Conservation (phyloP, 2,113 vertebrate species). For the Tenebrosternarchus preto region DNA sequence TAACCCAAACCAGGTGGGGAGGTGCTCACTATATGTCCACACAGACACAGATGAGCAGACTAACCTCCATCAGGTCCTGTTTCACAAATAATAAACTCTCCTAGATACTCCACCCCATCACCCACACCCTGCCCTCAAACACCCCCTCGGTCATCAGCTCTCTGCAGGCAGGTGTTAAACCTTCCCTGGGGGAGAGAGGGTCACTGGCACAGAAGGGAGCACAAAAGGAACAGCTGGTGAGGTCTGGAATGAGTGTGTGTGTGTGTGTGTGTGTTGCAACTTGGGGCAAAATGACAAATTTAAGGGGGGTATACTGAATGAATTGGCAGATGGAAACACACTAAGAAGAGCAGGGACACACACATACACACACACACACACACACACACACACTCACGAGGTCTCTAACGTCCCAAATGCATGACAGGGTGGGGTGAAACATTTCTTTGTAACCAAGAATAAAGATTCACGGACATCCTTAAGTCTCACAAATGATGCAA, state of each 20-base stretch:
- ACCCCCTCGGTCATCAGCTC: slow-evolving; percentile 58
- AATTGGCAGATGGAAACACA: slow-evolving; percentile 48
- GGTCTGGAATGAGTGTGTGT: slow-evolving; percentile 32
- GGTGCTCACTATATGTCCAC: neutral
- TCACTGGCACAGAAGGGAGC: slow-evolving; percentile 43
- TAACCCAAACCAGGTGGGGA: slow-evolving; percentile 37
- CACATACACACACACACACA: slow-evolving; percentile 10
- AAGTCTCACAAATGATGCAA: neutral
- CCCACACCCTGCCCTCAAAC: slow-evolving; percentile 60
- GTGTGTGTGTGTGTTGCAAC: slow-evolving; percentile 23
- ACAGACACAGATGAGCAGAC: slow-evolving; percentile 27
- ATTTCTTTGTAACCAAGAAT: neutral
- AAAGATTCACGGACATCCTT: neutral
- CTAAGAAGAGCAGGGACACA: slow-evolving; percentile 1
- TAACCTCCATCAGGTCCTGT: slow-evolving; percentile 37
- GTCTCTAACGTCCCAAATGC: neutral
- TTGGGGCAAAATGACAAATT: slow-evolving; percentile 43
- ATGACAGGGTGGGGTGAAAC: neutral
- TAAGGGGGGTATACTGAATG: slow-evolving; percentile 37
- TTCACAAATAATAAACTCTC: slow-evolving; percentile 27
- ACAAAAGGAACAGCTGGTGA: slow-evolving; percentile 55
- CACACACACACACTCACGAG: neutral
- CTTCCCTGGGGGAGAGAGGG: slow-evolving; percentile 59
- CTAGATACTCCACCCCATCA: neutral
- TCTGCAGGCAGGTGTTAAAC: slow-evolving; percentile 71